Evolutionary conservation across 2,888 invertebrate species (phyloP).

Genomic region (Thecophora atra): DNA sequence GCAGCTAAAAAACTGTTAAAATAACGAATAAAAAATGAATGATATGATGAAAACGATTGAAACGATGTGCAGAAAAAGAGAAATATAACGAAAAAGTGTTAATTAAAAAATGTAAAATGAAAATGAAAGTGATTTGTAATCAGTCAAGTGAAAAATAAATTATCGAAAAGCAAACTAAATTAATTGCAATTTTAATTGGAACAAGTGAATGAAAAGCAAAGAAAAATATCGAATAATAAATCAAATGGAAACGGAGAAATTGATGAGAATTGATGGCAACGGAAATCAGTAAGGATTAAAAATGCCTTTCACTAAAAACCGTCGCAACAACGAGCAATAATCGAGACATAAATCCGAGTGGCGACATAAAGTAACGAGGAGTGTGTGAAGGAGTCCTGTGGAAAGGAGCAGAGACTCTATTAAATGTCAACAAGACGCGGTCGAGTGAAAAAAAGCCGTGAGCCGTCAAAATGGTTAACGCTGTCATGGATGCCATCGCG

Average conservation of each 20-base stretch:
- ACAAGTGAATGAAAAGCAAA: constrained; percentile 24
- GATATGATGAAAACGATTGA: constrained; percentile 17
- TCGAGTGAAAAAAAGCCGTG: constrained; percentile 31
- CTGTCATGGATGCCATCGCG: constrained; percentile 67
- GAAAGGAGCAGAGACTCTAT: constrained; percentile 12
- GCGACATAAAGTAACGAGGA: background rate
- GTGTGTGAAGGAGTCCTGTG: constrained; percentile 7
- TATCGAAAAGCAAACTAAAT: constrained; percentile 21
- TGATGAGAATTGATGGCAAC: constrained; percentile 6
- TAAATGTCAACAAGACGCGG: constrained; percentile 39
- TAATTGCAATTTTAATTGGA: constrained; percentile 36
- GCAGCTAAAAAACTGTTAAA: background rate
- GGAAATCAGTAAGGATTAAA: constrained; percentile 24
- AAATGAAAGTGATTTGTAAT: constrained; percentile 31
- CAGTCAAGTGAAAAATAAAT: constrained; percentile 38
- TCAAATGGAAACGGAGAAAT: background rate
- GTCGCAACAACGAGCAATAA: background rate
- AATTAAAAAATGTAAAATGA: constrained; percentile 37
- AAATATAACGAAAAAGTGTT: constrained; percentile 18
- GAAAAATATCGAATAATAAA: constrained; percentile 19
- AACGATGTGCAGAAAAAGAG: no score
- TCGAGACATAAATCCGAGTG: constrained; percentile 6
- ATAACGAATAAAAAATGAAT: background rate
- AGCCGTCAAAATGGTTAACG: constrained; percentile 63
- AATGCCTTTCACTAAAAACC: constrained; percentile 19